phyloP scores from a whole-genome alignment of 2,797 vertebrate species.

The Numenius phaeopus region DNA sequence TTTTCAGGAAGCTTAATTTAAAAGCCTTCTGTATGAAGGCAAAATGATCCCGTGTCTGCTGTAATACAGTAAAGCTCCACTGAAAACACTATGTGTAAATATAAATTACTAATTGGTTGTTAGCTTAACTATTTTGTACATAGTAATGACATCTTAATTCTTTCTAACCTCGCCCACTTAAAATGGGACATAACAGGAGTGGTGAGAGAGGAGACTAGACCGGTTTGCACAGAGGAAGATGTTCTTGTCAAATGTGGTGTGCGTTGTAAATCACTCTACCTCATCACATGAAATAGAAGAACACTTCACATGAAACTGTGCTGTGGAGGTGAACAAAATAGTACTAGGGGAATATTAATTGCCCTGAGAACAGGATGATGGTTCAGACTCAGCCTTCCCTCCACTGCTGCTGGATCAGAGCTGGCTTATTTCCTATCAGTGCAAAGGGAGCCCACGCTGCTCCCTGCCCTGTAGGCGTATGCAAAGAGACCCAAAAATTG shows the following conservation, averaged over 20 bases:
- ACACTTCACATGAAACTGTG: neutral
- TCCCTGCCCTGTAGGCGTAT: fast-evolving
- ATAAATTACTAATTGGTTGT: neutral
- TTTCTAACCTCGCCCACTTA: neutral
- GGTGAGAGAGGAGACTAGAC: neutral
- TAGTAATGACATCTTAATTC: neutral
- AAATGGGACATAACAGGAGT: neutral
- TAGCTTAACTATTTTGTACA: neutral
- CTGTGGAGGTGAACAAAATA: neutral
- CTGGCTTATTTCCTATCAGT: neutral
- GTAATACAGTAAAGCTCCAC: neutral
- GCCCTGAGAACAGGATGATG: neutral
- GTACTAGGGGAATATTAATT: neutral
- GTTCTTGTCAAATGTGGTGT: neutral
- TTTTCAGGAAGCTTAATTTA: neutral
- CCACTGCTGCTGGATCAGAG: neutral
- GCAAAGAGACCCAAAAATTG: neutral
- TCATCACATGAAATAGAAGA: neutral
- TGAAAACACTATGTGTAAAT: neutral
- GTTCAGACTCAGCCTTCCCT: neutral
- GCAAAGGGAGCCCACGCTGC: neutral
- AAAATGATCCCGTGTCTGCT: neutral
- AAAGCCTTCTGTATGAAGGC: neutral
- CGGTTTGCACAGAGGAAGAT: neutral
- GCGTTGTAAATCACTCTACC: neutral